Evolutionary conservation across 2,888 invertebrate genomes (phyloP), one percentile per base, ranked within the genome.

Genomic region (Keiferia lycopersicella): DNA sequence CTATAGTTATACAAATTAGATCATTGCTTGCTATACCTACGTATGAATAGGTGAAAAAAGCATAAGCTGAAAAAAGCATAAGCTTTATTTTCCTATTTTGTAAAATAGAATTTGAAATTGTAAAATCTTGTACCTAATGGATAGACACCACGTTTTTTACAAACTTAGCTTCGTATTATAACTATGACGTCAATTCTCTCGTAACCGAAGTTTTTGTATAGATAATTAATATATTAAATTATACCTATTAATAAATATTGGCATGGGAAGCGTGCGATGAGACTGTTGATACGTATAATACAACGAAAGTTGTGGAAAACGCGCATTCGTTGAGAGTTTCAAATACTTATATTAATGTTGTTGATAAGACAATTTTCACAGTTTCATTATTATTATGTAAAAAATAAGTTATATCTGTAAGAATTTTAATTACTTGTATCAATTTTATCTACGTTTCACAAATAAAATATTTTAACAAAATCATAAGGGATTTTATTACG

Each of bases 381-480:
- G 80, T 86, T 91, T 90, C 86, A 87, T 85, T 87, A 85, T 85
- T 87, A 85, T 83, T 86, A 82, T 88, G 83, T 88, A 87, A 88
- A 87, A 80, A 79, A 81, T 89, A 88, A 87, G 88, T 88, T 86
- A 73, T 84, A 86, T 86, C 80, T 87, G 76, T 90, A 91, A 90
- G 90, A 88, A 86, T 87, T 91, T 90, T 88, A 90, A 90, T 88
- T 90, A 91, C 89, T 88, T 91, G 90, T 91, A 91, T 90, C 90
- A 84, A 90, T 91, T 91, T 91, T 91, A 91, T 91, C 90, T 91
- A 91, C 88, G 91, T 90, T 91, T 91, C 91, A 89, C 86, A 90
- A 91, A 90, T 91, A 90, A 88, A 91, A 87, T 88, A 90, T 89
- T 91, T 90, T 91, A 90, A 90, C 88, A 87, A 90, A 89, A 86